A percentile compares a stretch with the other conserved stretches of the same genome.
Conservation (phyloP, 2,113 vertebrate species). For the Desmodus rotundus region DNA sequence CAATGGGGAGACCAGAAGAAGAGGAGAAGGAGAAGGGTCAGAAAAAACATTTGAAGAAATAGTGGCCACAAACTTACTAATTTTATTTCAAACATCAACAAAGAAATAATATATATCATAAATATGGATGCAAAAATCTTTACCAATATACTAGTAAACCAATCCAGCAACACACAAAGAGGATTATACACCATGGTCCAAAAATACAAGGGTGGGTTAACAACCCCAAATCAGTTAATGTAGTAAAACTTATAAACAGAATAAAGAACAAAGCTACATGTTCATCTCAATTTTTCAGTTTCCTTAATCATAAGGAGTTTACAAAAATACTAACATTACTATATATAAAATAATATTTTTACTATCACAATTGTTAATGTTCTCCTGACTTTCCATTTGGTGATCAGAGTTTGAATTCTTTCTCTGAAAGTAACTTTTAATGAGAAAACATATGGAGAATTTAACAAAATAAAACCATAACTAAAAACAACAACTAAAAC, state of each 20-base stretch:
- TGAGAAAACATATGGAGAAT: neutral
- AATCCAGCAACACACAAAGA: neutral
- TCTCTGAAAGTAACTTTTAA: neutral
- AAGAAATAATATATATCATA: too few relatives aligned
- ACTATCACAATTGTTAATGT: neutral
- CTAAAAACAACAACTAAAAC: neutral
- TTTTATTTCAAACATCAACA: neutral
- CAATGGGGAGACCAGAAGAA: neutral
- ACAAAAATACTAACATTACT: neutral
- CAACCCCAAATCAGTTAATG: neutral
- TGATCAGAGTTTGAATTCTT: neutral
- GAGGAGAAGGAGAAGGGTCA: neutral
- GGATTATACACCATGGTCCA: neutral
- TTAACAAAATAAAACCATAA: slow-evolving; percentile 11
- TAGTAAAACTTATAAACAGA: neutral
- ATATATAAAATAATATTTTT: neutral
- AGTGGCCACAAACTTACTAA: neutral
- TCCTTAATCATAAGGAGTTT: neutral
- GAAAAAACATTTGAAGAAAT: neutral
- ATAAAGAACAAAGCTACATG: neutral
- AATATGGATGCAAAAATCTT: too few relatives aligned
- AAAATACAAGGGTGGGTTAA: neutral
- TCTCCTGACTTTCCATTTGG: neutral
- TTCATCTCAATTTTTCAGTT: neutral
- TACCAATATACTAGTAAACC: neutral